Evolutionary conservation across 2,113 vertebrate genomes (phyloP), one percentile per base, ranked within the genome.

Genomic region (Gadus macrocephalus): DNA sequence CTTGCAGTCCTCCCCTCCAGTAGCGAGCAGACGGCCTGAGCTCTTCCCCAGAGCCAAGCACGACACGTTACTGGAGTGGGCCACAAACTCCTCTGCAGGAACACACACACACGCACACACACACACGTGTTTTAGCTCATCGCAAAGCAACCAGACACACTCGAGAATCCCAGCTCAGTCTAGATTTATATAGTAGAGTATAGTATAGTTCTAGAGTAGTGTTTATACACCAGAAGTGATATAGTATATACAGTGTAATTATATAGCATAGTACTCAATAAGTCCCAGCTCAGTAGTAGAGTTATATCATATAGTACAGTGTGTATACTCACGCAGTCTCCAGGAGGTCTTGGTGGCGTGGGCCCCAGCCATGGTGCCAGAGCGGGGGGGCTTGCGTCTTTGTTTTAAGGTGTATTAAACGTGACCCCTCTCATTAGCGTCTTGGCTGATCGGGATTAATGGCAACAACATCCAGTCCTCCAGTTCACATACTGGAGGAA

Each of bases 1-100:
- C 0, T 90, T 90, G 82, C 95, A 98, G 87, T 99, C 97, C 15
- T 97, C 94, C 66, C 97, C 97, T 0, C 97, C 97, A 0, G 97
- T 98, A 6, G 95, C 96, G 83, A 99, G 88, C 70, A 99, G 91
- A 60, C 96, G 93, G 20, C 96, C 95, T 0, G 97, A 97, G 11
- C 88, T 94, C 64, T 96, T 97, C 22, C 94, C 96, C 89, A 99
- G 78, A 19, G 94, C 92, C 67, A 96, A 72, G 0, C 95, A 96
- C 62, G 95, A 95, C 1, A 98, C 94, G 1, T 90, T 93, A 85
- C 95, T 92, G 84, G 94, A 92, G 25, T 98, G 97, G 25, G 97
- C 97, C 12, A 93, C 91, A 31, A 98, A 95, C 81, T 98, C 96
- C 77, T 97, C 97, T 99, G 85, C 11, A 83, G 55, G 3, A 16